These are phyloP conservation scores for Glossosoma conforme DNA, from an alignment of 1,140 invertebrate genomes.

Conservation along the genomic window DNA sequence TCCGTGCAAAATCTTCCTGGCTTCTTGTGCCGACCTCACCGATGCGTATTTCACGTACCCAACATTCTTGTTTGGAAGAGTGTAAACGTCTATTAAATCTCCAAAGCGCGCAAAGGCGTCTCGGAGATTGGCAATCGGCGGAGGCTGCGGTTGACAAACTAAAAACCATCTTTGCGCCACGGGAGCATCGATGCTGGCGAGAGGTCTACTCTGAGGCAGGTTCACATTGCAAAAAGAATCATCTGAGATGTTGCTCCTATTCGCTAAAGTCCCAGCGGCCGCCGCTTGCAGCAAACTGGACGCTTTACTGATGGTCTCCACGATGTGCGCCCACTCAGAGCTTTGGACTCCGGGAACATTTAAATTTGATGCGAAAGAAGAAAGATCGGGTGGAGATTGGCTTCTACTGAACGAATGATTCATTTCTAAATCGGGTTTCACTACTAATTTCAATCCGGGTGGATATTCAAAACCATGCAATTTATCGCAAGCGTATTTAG, in stretches of 20 bases:
- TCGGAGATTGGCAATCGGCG: constrained; percentile 72
- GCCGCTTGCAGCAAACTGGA: constrained; percentile 64
- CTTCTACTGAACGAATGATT: not conserved
- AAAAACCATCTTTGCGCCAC: constrained; percentile 59
- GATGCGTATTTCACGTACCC: constrained; percentile 88
- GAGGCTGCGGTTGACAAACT: constrained; percentile 75
- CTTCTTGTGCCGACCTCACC: constrained; percentile 70
- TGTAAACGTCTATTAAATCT: constrained; percentile 87
- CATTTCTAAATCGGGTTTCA: constrained; percentile 59
- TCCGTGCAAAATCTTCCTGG: constrained; percentile 76
- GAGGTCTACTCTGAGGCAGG: constrained; percentile 66
- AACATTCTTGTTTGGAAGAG: constrained; percentile 83
- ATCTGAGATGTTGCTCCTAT: constrained; percentile 28
- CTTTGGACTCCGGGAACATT: constrained; percentile 24
- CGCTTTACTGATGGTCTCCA: constrained; percentile 66
- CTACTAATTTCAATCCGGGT: constrained; percentile 71
- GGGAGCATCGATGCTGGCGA: constrained; percentile 64
- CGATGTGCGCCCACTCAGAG: constrained; percentile 57
- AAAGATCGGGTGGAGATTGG: constrained; percentile 11
- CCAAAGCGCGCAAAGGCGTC: constrained; percentile 91
- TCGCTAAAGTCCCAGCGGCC: constrained; percentile 35
- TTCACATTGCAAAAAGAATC: constrained; percentile 56
- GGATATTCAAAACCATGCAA: constrained; percentile 86
- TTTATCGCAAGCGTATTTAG: constrained; percentile 75
- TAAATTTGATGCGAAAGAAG: constrained; percentile 2